Conservation (phyloP, 2,797 vertebrate genomes). For the Coranthus polyacanthus region DNA sequence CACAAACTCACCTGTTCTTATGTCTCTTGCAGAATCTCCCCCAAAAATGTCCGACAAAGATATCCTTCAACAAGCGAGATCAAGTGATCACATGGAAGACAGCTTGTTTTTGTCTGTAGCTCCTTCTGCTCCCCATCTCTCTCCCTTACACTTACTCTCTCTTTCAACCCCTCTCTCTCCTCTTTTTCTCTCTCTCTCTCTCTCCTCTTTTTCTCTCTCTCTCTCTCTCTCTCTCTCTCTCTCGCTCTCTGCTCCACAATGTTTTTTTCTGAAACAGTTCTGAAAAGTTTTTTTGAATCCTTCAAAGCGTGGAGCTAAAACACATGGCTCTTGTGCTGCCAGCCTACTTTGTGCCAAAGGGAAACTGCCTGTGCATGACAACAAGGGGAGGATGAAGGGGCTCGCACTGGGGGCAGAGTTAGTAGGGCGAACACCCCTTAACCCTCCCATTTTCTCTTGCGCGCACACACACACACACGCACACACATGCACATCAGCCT, state of each 20-base stretch:
- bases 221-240: constrained; percentile 30
- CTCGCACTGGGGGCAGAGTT: constrained; percentile 78
- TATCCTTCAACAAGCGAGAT: constrained; percentile 33
- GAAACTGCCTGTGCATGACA: constrained; percentile 85
- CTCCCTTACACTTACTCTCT: constrained; percentile 49
- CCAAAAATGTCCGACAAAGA: constrained; percentile 20
- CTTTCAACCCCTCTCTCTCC: constrained; percentile 37
- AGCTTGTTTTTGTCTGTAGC: constrained; percentile 56
- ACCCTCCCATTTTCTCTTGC: constrained; percentile 48
- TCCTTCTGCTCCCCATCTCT: constrained; percentile 60
- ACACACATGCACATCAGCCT: constrained; percentile 40
- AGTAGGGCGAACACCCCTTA: constrained; percentile 65
- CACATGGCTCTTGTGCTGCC: constrained; percentile 82
- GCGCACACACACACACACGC: constrained; percentile 43
- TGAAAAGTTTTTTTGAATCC: constrained; percentile 75
- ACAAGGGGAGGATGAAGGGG: constrained; percentile 83
- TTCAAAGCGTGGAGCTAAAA: constrained; percentile 83
- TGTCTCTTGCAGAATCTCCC: constrained; percentile 26
- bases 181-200: constrained; percentile 18
- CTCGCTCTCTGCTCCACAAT: constrained; percentile 36
- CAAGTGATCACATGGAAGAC: constrained; percentile 43
- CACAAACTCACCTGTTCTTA: constrained; percentile 70
- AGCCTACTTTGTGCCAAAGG: constrained; percentile 77
- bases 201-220: constrained; percentile 21
- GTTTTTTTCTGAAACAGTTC: constrained; percentile 52